These are phyloP conservation scores for Porites lobata DNA, from an alignment of 92 coral and sea anemone species.

Conservation along the genomic window DNA sequence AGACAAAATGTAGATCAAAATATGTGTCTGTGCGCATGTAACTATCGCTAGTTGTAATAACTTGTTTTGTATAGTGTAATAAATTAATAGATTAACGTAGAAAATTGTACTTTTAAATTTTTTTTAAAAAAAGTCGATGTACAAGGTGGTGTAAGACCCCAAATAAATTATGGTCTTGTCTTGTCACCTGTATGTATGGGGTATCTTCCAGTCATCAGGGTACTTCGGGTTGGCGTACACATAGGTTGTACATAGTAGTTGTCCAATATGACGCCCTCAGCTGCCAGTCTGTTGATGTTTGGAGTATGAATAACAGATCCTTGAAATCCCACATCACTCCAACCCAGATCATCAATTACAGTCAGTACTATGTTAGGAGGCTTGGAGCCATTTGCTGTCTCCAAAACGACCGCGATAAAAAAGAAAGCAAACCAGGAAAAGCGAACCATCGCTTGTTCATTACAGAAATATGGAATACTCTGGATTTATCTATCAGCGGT, in stretches of 20 bases:
- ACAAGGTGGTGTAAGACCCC: no score
- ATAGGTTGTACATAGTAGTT: conserved; percentile 83
- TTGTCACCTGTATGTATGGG: conserved; percentile 87
- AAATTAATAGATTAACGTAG: no score
- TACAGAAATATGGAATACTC: no score
- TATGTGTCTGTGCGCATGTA: no score
- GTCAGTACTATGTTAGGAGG: conserved; percentile 71
- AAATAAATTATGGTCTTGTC: no score
- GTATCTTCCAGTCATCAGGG: conserved; percentile 89
- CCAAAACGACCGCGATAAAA: not conserved
- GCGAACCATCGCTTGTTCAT: not conserved
- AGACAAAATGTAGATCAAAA: no score
- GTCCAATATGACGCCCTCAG: conserved; percentile 78
- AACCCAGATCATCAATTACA: conserved; percentile 78
- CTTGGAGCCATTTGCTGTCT: not conserved
- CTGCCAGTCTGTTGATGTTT: conserved; percentile 76
- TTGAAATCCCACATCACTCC: conserved; percentile 89
- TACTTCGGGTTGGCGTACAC: conserved; percentile 91
- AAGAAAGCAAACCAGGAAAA: not conserved
- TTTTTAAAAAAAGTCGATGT: no score
- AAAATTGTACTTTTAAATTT: no score
- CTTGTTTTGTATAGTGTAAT: no score
- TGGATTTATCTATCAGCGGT: no score
- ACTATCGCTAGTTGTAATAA: no score
- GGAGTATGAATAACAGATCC: conserved; percentile 81